Percentiles rank a stretch among this genome's conserved stretches.
Conservation (phyloP, 2,797 vertebrate species). For the Hydrocynus forskahlii region DNA sequence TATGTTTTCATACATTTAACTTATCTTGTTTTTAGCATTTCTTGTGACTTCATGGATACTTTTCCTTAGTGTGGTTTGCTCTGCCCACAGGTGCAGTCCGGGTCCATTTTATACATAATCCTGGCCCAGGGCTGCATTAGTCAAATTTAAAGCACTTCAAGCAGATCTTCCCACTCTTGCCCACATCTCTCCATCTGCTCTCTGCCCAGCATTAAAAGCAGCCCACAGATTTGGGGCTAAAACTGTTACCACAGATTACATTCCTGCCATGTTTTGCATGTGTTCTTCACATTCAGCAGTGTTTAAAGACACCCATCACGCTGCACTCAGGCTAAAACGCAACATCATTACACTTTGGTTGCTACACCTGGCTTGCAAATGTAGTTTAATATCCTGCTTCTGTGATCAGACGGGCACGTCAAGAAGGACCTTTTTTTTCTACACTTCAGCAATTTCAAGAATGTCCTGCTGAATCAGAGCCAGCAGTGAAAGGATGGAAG, state of each 20-base stretch:
- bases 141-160: slow-evolving; percentile 6
- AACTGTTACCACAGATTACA: background rate
- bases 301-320: background rate
- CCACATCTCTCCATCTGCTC: slow-evolving; percentile 4
- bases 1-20: too few relatives aligned
- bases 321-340: background rate
- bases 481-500: slow-evolving; percentile 53
- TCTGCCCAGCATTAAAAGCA: background rate
- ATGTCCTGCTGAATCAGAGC: too few relatives aligned
- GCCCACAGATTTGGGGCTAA: background rate
- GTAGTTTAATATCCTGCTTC: slow-evolving; percentile 11
- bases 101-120: background rate
- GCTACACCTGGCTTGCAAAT: background rate
- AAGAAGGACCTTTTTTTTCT: background rate
- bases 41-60: background rate
- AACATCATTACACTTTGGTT: background rate
- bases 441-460: background rate
- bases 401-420: background rate
- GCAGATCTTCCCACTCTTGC: background rate
- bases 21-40: background rate
- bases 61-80: background rate
- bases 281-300: background rate
- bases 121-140: background rate
- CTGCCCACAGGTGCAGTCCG: background rate
- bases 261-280: background rate